phyloP scores from a whole-genome alignment of 2,888 invertebrate genomes.

The Acanthococcus lagerstroemiae region DNA sequence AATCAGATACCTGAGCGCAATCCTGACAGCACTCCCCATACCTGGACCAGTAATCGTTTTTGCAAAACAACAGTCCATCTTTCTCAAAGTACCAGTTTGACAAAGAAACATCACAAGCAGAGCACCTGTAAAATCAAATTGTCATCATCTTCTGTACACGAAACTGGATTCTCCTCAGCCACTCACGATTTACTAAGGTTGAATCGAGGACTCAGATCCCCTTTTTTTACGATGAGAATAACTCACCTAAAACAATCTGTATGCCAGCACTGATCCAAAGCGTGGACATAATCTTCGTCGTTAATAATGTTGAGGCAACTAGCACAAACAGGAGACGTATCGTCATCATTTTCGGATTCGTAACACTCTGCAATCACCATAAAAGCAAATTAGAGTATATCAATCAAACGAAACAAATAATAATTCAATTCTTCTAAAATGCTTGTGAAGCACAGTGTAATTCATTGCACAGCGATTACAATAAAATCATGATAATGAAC shows the following conservation, averaged over 20 bases:
- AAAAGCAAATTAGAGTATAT: neutral
- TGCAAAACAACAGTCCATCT: slow-evolving; percentile 77
- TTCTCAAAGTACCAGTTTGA: slow-evolving; percentile 91
- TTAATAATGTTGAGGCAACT: slow-evolving; percentile 65
- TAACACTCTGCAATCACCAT: slow-evolving; percentile 12
- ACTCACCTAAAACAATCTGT: slow-evolving; percentile 72
- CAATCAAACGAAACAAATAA: neutral
- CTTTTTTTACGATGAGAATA: neutral
- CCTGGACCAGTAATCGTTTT: slow-evolving; percentile 75
- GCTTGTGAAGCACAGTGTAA: no score
- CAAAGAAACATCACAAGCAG: slow-evolving; percentile 73
- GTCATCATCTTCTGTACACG: neutral
- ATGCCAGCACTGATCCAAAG: slow-evolving; percentile 78
- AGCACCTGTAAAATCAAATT: slow-evolving; percentile 55
- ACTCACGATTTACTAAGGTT: neutral
- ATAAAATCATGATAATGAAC: no score
- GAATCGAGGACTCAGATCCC: neutral
- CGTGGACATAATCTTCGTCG: slow-evolving; percentile 68
- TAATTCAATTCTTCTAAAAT: no score
- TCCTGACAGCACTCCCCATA: slow-evolving; percentile 85
- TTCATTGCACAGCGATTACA: no score
- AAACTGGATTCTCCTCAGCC: neutral
- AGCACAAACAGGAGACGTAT: slow-evolving; percentile 46
- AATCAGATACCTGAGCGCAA: slow-evolving; percentile 60
- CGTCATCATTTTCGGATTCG: slow-evolving; percentile 21